Base-by-base conservation (phyloP, 2,113 vertebrate species). In the Apaloderma vittatum region DNA sequence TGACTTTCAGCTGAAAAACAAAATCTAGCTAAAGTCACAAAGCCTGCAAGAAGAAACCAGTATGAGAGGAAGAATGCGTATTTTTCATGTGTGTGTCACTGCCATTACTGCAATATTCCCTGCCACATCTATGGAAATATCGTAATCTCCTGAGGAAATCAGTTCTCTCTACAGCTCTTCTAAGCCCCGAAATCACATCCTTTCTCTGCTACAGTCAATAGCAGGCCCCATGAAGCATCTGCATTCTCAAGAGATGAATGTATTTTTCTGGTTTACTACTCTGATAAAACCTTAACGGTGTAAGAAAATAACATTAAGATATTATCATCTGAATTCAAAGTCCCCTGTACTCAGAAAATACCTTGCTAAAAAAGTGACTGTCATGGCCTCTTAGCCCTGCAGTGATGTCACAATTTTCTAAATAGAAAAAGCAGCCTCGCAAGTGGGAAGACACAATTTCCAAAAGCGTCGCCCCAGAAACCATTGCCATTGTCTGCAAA, bases 131-230 rank as follows among this genome's bases (percentile, higher is more conserved):
- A 89, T 85, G 76, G 96, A 95, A 93, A 92, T 91, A 83, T 0
- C 40, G 18, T 77, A 67, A 89, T 88, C 58, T 95, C 95, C 45
- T 46, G 73, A 94, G 90, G 36, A 95, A 82, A 92, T 92, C 63
- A 63, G 68, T 27, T 91, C 76, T 89, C 73, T 83, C 73, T 86
- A 89, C 63, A 89, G 46, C 82, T 88, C 52, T 73, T 90, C 71
- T 73, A 87, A 95, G 43, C 62, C 34, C 81, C 73, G 32, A 96
- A 96, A 96, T 90, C 13, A 82, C 63, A 83, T 81, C 49, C 59
- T 58, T 93, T 71, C 75, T 85, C 73, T 89, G 70, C 67, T 63
- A 65, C 75, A 76, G 61, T 94, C 88, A 92, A 68, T 20, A 94
- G 62, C 45, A 93, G 72, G 81, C 57, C 52, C n/a, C 62, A 70